These are phyloP conservation scores for Anguilla rostrata DNA, from an alignment of 2,113 vertebrate species.

Conservation along the genomic window DNA sequence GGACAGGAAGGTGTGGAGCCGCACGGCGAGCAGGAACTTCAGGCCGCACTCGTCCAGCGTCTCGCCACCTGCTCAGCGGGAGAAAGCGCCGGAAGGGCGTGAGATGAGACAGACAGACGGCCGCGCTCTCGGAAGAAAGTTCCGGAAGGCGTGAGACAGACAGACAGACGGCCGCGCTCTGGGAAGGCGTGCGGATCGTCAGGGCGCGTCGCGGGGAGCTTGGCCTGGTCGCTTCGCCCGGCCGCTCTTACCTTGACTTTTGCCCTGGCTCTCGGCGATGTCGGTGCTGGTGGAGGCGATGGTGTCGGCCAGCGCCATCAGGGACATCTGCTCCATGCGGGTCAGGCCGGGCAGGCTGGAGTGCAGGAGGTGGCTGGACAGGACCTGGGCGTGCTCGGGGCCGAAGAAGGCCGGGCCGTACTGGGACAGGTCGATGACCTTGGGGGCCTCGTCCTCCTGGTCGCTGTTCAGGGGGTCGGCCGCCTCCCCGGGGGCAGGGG, in stretches of 20 bases:
- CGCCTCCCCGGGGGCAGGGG: conserved; percentile 64
- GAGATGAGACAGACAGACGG: too few relatives aligned
- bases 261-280: conserved; percentile 86
- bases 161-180: neutral
- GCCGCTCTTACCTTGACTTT: conserved; percentile 77
- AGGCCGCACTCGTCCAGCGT: conserved; percentile 96
- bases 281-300: conserved; percentile 94
- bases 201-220: neutral
- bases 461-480: conserved; percentile 70
- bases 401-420: conserved; percentile 92
- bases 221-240: too few relatives aligned
- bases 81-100: neutral
- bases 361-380: conserved; percentile 90
- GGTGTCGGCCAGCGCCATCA: conserved; percentile 95
- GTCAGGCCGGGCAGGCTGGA: conserved; percentile 93
- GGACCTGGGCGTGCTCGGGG: conserved; percentile 89
- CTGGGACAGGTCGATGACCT: conserved; percentile 90
- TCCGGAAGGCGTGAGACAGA: neutral
- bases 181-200: too few relatives aligned
- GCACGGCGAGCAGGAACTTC: conserved; percentile 91
- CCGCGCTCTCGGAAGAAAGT: too few relatives aligned
- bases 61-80: conserved; percentile 79
- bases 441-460: conserved; percentile 71
- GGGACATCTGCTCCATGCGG: conserved; percentile 95
- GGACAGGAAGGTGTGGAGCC: conserved; percentile 90